Evolutionary conservation across 2,797 vertebrate genomes (phyloP).

Genomic region (Orestias chungarensis): DNA sequence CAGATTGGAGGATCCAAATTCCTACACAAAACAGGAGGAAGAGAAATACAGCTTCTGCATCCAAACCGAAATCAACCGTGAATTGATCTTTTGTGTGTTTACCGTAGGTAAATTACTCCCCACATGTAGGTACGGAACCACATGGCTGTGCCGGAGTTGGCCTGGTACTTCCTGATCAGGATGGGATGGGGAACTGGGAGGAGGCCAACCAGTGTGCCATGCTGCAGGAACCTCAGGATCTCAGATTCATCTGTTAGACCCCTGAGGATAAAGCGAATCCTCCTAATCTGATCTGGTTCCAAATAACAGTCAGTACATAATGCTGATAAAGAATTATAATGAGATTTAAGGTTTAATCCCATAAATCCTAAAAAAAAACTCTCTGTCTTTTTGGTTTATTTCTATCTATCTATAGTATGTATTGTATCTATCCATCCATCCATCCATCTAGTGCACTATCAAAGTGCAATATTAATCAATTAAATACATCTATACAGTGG

Average conservation of each 20-base stretch:
- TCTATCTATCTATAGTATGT: no score
- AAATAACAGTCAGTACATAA: no score
- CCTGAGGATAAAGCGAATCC: conserved; percentile 68
- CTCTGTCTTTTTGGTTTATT: no score
- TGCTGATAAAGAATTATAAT: neutral
- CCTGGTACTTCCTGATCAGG: conserved; percentile 98
- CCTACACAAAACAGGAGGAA: conserved; percentile 65
- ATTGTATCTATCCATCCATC: no score
- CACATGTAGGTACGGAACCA: conserved; percentile 99
- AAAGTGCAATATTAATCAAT: no score
- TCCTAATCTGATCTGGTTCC: neutral
- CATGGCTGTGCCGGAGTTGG: conserved; percentile 92
- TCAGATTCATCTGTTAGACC: conserved; percentile 96
- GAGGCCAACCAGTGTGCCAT: conserved; percentile 96
- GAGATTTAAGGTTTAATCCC: no score
- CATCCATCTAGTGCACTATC: no score
- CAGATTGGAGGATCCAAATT: conserved; percentile 96
- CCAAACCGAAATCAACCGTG: no score
- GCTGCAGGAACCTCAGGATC: conserved; percentile 97
- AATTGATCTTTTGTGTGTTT: conserved; percentile 21
- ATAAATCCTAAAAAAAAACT: neutral
- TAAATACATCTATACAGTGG: no score
- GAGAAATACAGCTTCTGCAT: neutral
- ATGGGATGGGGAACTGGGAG: conserved; percentile 97
- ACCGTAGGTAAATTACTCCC: conserved; percentile 97